Conservation (phyloP, 1,140 invertebrate species). For the Lepidurus arcticus region DNA sequence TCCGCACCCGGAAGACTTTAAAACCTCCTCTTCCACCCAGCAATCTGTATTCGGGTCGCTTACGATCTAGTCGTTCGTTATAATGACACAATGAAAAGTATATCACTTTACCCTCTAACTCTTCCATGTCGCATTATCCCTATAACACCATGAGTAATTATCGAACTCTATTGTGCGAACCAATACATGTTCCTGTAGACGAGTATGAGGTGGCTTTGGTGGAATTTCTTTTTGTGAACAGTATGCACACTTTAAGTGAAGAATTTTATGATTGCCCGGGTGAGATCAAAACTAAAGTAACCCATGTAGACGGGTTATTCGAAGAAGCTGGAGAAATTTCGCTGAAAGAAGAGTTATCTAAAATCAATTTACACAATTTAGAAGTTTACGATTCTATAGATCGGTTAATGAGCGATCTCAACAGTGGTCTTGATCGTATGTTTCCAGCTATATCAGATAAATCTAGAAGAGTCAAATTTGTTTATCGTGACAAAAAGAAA, state of each 20-base stretch:
- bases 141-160: background rate
- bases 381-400: background rate
- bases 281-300: background rate
- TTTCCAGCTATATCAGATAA: background rate
- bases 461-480: background rate
- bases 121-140: background rate
- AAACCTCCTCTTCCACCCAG: too few relatives aligned
- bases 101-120: background rate
- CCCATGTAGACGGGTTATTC: background rate
- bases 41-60: too few relatives aligned
- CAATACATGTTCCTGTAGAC: background rate
- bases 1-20: too few relatives aligned
- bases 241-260: background rate
- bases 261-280: background rate
- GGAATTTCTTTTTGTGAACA: background rate
- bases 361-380: background rate
- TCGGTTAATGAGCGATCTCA: background rate
- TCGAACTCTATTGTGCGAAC: background rate
- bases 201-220: background rate
- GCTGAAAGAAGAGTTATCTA: too few relatives aligned
- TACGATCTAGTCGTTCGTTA: too few relatives aligned
- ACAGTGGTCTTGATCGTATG: background rate
- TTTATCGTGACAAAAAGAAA: too few relatives aligned
- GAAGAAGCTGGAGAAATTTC: background rate
- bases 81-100: background rate